These are phyloP conservation scores for Ferdinandea cuprea DNA, from an alignment of 2,888 invertebrate species.

Conservation along the genomic window DNA sequence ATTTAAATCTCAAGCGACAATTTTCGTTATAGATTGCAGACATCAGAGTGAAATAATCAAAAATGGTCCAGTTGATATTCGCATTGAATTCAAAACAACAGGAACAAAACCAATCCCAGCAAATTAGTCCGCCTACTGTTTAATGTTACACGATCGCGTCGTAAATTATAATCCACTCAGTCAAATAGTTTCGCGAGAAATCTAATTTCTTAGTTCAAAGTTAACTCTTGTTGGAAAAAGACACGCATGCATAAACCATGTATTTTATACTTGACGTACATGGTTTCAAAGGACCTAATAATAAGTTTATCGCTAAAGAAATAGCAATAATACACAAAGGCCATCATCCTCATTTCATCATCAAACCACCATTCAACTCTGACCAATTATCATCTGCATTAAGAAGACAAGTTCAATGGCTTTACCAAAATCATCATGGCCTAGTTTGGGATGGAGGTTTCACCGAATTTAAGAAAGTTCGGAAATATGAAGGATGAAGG, in stretches of 20 bases:
- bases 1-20: slow-evolving; percentile 58
- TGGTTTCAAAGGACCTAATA: too few species aligned
- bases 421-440: slow-evolving; percentile 35
- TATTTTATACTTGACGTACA: background rate
- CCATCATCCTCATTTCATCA: background rate
- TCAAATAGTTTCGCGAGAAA: slow-evolving; percentile 43
- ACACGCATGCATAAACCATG: background rate
- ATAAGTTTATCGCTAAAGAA: too few species aligned
- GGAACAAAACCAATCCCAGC: slow-evolving; percentile 27
- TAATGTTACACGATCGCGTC: slow-evolving; percentile 63
- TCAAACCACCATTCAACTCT: too few species aligned
- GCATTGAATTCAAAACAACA: too few species aligned
- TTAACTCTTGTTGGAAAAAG: background rate
- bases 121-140: slow-evolving; percentile 41
- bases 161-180: slow-evolving; percentile 56
- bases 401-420: slow-evolving; percentile 29
- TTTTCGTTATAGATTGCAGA: slow-evolving; percentile 77
- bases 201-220: slow-evolving; percentile 1
- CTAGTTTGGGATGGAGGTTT: too few species aligned
- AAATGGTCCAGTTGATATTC: too few species aligned
- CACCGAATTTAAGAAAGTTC: background rate
- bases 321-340: too few species aligned
- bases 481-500: too few species aligned
- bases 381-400: slow-evolving; percentile 2
- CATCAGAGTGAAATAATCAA: slow-evolving; percentile 77